Evolutionary conservation across 2,888 invertebrate species (phyloP).

Genomic region (Callimorpha dominula): DNA sequence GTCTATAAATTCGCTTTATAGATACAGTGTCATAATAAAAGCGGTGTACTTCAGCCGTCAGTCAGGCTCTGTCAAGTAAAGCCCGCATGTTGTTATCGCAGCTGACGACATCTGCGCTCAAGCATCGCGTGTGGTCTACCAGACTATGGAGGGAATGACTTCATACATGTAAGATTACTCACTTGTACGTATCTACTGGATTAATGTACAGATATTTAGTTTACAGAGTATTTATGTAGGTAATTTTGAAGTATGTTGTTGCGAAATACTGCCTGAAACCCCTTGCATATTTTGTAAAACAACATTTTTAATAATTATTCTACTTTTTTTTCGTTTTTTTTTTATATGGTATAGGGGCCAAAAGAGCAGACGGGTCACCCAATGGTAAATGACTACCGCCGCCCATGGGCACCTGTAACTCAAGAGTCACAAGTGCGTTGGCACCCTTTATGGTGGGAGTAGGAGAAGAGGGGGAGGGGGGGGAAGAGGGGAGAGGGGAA

Average conservation of each 20-base stretch:
- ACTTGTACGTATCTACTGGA: background rate
- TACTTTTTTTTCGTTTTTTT: no score
- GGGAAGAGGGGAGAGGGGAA: no score
- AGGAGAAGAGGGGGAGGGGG: no score
- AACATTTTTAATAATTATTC: no score
- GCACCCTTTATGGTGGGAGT: no score
- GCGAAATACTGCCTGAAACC: no score
- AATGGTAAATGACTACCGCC: no score
- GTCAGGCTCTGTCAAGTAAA: constrained; percentile 38
- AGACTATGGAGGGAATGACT: constrained; percentile 30
- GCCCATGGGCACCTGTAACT: no score
- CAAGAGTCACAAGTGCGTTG: no score
- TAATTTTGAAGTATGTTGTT: background rate
- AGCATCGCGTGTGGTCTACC: constrained; percentile 47
- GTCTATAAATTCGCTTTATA: background rate
- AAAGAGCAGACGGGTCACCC: no score
- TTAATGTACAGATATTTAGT: background rate
- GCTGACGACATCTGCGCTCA: constrained; percentile 47
- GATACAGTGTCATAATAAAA: constrained; percentile 4
- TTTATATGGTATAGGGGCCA: no score
- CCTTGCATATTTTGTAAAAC: no score
- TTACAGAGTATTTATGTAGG: background rate
- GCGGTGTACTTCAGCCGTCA: constrained; percentile 23
- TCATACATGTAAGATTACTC: constrained; percentile 10
- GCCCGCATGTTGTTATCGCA: constrained; percentile 49